Base-by-base conservation (phyloP, 2,113 vertebrate genomes). In the Sialia sialis region DNA sequence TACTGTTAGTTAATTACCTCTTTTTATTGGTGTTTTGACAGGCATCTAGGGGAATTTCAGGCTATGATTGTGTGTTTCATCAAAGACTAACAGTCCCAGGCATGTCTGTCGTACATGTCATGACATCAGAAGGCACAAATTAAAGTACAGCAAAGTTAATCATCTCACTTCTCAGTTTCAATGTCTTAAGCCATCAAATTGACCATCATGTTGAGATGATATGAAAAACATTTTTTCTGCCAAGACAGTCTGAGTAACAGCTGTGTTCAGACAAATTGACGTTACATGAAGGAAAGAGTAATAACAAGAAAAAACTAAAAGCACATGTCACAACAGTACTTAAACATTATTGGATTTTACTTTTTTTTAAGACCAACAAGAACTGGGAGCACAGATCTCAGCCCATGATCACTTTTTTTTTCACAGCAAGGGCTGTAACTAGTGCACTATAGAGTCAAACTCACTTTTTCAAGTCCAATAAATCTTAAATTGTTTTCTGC, bases 401-500 rank as follows among this genome's bases (percentile, higher is more conserved):
- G 25, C 39, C 51, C 13, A 0, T 16, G 59, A n/a, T 85, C 58
- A 73, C 51, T 55, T 77, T 73, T 89, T 89, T 89, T 85, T 90
- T 84, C 48, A 58, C 43, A 63, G 43, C 12, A 70, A 80, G 38
- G 41, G 6, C 62, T 90, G 19, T 85, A 93, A 87, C 84, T 63
- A 74, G 38, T 34, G 36, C 23, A 46, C 68, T 90, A n/a, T 8
- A 30, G 79, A 67, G 30, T 66, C 84, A 90, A 94, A 81, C 64
- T 67, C 36, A 32, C 30, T 90, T 87, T 87, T 92, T 79, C 77
- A 72, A 89, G 81, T 81, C 55, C 76, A 96, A 94, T 93, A 94
- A 86, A 94, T 93, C 64, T 75, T 62, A 70, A 78, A 86, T 96
- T 93, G 72, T 95, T 95, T 94, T 86, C 94, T 90, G 43, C 59